These are phyloP conservation scores for Eretmochelys imbricata DNA, from an alignment of 2,113 vertebrate species.

Conservation along the genomic window DNA sequence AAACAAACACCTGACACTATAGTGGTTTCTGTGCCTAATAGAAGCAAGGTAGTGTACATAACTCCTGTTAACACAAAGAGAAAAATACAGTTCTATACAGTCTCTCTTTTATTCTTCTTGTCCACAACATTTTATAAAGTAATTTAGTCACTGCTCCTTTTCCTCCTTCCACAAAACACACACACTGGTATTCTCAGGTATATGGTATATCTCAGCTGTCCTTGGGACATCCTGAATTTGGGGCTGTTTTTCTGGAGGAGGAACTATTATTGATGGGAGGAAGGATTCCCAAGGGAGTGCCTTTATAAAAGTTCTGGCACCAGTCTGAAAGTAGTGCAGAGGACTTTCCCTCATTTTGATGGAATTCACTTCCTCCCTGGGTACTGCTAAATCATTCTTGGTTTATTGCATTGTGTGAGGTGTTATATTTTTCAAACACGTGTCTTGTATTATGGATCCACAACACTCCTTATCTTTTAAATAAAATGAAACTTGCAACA, in stretches of 20 bases:
- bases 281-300: not conserved
- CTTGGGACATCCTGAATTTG: not conserved
- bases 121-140: not conserved
- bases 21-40: not conserved
- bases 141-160: not conserved
- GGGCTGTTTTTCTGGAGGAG: not conserved
- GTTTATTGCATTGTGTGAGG: not conserved
- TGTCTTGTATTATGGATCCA: not conserved
- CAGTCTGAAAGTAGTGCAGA: not conserved
- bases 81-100: not conserved
- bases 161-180: not conserved
- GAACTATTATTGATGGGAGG: not conserved
- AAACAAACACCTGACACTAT: not conserved
- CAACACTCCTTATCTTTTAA: not conserved
- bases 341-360: not conserved
- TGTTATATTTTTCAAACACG: not conserved
- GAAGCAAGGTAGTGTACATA: accelerated
- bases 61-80: not conserved
- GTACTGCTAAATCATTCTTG: not conserved
- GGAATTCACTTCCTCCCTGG: not conserved
- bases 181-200: not conserved
- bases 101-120: not conserved
- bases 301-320: not conserved
- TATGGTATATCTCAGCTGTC: not conserved
- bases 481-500: not conserved